phyloP scores from a whole-genome alignment of 2,113 vertebrate species.

The Gavialis gangeticus region DNA sequence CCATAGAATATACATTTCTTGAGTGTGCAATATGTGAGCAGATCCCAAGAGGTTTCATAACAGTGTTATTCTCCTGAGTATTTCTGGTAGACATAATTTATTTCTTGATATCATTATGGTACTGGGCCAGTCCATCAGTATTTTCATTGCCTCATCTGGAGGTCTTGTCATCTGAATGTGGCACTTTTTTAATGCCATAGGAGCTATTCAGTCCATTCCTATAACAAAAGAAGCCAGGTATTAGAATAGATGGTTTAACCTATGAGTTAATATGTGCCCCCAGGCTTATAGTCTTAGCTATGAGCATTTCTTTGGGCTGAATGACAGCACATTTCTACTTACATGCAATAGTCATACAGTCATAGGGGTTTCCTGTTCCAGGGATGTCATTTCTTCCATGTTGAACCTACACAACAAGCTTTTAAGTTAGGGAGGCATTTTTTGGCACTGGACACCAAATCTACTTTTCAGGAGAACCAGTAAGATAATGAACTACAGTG shows the following conservation, averaged over 20 bases:
- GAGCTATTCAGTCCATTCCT: not conserved
- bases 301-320: not conserved
- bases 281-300: not conserved
- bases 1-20: not conserved
- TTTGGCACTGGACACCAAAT: not conserved
- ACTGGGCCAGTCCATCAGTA: not conserved
- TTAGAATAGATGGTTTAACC: not conserved
- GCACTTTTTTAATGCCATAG: not conserved
- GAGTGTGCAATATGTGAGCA: not conserved
- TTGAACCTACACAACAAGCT: not conserved
- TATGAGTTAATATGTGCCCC: not conserved
- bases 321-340: not conserved
- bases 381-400: not conserved
- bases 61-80: not conserved
- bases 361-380: not conserved
- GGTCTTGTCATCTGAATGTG: not conserved
- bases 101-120: not conserved
- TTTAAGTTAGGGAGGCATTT: not conserved
- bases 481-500: not conserved
- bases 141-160: not conserved
- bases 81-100: not conserved
- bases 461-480: not conserved
- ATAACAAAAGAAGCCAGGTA: not conserved
- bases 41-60: not conserved
- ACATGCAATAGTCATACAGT: not conserved